A percentile compares a stretch with the other conserved stretches of the same genome.
Evolutionary conservation across 2,888 invertebrate species (phyloP).

Genomic region (Oegoconia quadripuncta): DNA sequence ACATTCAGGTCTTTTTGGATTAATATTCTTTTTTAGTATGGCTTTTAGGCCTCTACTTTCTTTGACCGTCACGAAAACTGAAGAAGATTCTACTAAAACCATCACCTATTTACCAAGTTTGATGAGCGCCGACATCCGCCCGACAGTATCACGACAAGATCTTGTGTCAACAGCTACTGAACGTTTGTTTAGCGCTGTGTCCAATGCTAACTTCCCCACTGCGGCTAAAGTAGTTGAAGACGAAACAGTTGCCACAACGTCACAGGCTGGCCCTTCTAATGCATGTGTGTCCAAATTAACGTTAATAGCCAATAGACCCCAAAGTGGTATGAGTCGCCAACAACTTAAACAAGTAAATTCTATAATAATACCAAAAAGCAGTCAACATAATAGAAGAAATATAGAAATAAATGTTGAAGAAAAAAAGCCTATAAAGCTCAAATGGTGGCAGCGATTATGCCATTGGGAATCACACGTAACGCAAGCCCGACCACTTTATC

Average conservation of each 20-base stretch:
- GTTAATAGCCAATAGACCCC: slow-evolving; percentile 45
- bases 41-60: slow-evolving; percentile 57
- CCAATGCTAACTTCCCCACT: slow-evolving; percentile 39
- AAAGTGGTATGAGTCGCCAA: slow-evolving; percentile 47
- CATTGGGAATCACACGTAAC: slow-evolving; percentile 47
- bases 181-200: slow-evolving; percentile 36
- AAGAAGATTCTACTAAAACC: slow-evolving; percentile 54
- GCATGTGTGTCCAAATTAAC: slow-evolving; percentile 45
- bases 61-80: slow-evolving; percentile 48
- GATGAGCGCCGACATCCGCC: slow-evolving; percentile 32
- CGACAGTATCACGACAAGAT: slow-evolving; percentile 30
- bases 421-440: slow-evolving; percentile 34
- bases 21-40: slow-evolving; percentile 56
- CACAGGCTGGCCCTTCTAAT: slow-evolving; percentile 48
- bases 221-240: slow-evolving; percentile 22
- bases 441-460: slow-evolving; percentile 49
- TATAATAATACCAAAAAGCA: slow-evolving; percentile 49
- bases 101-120: slow-evolving; percentile 64
- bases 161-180: slow-evolving; percentile 39
- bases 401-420: slow-evolving; percentile 32
- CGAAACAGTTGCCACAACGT: not conserved
- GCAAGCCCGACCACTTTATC: slow-evolving; percentile 63
- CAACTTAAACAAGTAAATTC: slow-evolving; percentile 61
- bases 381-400: slow-evolving; percentile 30
- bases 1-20: slow-evolving; percentile 56